Evolutionary conservation across 2,888 invertebrate genomes (phyloP).

Genomic region (Melanophora roralis): DNA sequence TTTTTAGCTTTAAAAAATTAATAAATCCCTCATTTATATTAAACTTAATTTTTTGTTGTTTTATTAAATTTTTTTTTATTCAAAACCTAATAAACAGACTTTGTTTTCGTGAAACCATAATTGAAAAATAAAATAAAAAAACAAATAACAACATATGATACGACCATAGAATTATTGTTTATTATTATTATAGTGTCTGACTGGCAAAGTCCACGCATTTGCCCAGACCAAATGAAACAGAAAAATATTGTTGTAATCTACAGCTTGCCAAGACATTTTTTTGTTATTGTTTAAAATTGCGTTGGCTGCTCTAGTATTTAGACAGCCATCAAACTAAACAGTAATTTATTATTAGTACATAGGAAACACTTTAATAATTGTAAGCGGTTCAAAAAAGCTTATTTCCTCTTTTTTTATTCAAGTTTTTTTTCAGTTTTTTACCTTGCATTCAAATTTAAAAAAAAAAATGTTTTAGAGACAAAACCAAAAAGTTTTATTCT

Average conservation of each 20-base stretch:
- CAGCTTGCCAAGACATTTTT: not conserved
- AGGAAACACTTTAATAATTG: not conserved
- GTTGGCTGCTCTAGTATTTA: no score
- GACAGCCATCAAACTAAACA: not conserved
- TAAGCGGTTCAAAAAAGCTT: not conserved
- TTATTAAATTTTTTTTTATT: not conserved
- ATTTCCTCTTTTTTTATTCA: no score
- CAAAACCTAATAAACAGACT: not conserved
- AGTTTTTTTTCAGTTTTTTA: no score
- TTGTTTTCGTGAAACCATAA: not conserved
- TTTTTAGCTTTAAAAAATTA: no score
- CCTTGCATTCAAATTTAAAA: no score
- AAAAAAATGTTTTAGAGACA: no score
- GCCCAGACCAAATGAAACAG: not conserved
- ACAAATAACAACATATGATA: not conserved
- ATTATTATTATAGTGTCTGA: no score
- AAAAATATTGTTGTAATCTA: not conserved
- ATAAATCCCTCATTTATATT: no score
- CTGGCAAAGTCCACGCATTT: not conserved
- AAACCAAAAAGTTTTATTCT: no score
- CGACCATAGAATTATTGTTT: not conserved
- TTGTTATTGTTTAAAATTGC: not conserved
- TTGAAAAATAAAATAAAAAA: no score
- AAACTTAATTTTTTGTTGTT: not conserved
- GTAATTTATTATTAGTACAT: not conserved